Evolutionary conservation across 1,140 invertebrate species (phyloP), one percentile per base, ranked within the genome.

Genomic region (Ips typographus): DNA sequence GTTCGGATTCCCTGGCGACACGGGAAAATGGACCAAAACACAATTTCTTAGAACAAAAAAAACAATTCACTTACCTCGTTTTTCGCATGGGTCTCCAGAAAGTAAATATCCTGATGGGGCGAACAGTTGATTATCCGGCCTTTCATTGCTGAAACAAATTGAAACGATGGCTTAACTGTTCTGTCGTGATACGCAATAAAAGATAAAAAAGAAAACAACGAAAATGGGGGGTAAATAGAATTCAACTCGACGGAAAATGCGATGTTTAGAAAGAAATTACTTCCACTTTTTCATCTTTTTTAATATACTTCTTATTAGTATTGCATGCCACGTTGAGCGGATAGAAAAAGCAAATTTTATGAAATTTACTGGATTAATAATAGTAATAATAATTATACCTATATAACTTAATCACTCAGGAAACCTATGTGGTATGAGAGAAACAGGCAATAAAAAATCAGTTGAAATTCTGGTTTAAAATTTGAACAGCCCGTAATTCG

Each of bases 21-120:
- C 22, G 22, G 22, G 22, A 22, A 22, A 22, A 22, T 22, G 22
- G 22, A 22, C 22, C 22, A 22, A 22, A 22, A 49, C 44, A 22
- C 22, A 49, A 49, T 49, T 49, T 3, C 1, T 49, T 49, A 22
- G 22, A 22, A 22, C 22, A 49, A 2, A 56, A 56, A 55, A 22
- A 39, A 44, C 44, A 41, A 59, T 41, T 59, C 40, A 59, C 40
- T 77, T 76, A 79, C 78, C 77, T 79, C 77, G 47, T 74, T 74
- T 75, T 78, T 79, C 65, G 77, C 75, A 67, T 78, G 62, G 47
- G 69, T 65, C 68, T 79, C 77, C 71, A 79, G 65, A 72, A 77
- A 79, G 71, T 79, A 79, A 60, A 79, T 79, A 70, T 79, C 78
- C 65, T 78, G 78, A 72, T 79, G 78, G 36, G 75, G 71, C 47